Percentiles rank a stretch among this genome's conserved stretches.
Conservation (phyloP, 2,797 vertebrate genomes). For the Gymnoscopelus braueri region DNA sequence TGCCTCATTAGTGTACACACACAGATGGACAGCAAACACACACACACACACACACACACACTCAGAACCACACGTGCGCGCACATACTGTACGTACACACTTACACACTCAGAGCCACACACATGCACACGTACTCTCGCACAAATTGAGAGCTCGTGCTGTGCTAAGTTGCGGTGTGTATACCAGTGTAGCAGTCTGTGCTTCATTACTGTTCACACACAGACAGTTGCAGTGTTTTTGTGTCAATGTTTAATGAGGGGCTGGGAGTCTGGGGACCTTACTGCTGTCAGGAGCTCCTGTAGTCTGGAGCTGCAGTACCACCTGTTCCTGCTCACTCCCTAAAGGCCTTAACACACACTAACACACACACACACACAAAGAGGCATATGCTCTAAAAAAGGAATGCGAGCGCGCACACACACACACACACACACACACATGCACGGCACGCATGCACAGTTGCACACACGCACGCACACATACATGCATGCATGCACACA, state of each 20-base stretch:
- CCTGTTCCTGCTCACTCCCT: slow-evolving; percentile 77
- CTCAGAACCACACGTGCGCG: slow-evolving; percentile 15
- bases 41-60: not conserved
- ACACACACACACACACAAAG: slow-evolving; percentile 27
- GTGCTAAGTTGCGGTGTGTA: slow-evolving; percentile 71
- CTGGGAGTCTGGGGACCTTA: slow-evolving; percentile 80
- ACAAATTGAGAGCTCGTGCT: slow-evolving; percentile 55
- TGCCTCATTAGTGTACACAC: slow-evolving; percentile 68
- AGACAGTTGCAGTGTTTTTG: slow-evolving; percentile 82
- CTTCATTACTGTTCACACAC: slow-evolving; percentile 80
- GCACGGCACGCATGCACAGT: not conserved
- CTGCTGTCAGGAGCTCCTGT: slow-evolving; percentile 82
- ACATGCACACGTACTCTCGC: slow-evolving; percentile 2
- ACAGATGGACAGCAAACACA: slow-evolving; percentile 63
- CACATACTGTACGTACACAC: not conserved
- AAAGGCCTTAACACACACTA: slow-evolving; percentile 61
- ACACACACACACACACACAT: not conserved
- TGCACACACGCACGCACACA: not conserved
- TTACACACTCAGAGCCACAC: slow-evolving; percentile 16
- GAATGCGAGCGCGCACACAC: not conserved
- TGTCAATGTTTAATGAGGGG: slow-evolving; percentile 85
- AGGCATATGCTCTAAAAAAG: too few species aligned
- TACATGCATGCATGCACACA: slow-evolving; percentile 2
- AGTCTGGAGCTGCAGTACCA: slow-evolving; percentile 76
- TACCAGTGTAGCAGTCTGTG: slow-evolving; percentile 63